phyloP scores from a whole-genome alignment of 2,888 invertebrate species.

The Galeopsomyia nigrocyanea region DNA sequence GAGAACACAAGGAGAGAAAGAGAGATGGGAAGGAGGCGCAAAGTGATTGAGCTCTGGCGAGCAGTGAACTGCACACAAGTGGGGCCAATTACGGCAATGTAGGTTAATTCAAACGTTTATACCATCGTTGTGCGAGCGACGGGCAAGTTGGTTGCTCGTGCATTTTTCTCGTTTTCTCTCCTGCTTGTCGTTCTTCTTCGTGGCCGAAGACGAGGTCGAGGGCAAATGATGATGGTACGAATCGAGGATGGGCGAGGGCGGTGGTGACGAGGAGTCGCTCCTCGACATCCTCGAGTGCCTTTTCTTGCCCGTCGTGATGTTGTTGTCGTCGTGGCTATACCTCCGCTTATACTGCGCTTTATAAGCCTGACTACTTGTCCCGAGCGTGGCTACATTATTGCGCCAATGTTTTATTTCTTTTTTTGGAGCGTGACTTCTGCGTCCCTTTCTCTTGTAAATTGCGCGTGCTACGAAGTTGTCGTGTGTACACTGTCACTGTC shows the following conservation, averaged over 20 bases:
- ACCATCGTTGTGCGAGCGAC: constrained; percentile 60
- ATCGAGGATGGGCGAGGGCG: constrained; percentile 26
- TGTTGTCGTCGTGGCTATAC: background rate
- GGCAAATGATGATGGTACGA: background rate
- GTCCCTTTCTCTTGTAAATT: constrained; percentile 23
- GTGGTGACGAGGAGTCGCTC: constrained; percentile 22
- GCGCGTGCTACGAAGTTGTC: background rate
- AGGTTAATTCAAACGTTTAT: constrained; percentile 50
- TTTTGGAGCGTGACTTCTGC: background rate
- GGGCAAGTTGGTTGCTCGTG: constrained; percentile 9
- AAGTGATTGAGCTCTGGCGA: constrained; percentile 17
- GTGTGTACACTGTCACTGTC: background rate
- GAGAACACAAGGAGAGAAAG: background rate
- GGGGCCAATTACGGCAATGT: constrained; percentile 44
- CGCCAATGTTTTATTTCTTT: too few species aligned
- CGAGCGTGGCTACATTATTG: too few species aligned
- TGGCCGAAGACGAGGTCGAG: background rate
- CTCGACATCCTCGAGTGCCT: constrained; percentile 24
- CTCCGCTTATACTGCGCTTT: background rate
- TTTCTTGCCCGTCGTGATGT: constrained; percentile 3
- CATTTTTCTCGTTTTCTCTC: constrained; percentile 32
- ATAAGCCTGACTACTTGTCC: background rate
- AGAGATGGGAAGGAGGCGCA: constrained; percentile 17
- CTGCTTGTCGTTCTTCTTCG: constrained; percentile 15
- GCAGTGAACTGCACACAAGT: constrained; percentile 16